Percentiles rank a stretch among this genome's conserved stretches.
Conservation (phyloP, 2,797 vertebrate genomes). For the Simalia tracyae region DNA sequence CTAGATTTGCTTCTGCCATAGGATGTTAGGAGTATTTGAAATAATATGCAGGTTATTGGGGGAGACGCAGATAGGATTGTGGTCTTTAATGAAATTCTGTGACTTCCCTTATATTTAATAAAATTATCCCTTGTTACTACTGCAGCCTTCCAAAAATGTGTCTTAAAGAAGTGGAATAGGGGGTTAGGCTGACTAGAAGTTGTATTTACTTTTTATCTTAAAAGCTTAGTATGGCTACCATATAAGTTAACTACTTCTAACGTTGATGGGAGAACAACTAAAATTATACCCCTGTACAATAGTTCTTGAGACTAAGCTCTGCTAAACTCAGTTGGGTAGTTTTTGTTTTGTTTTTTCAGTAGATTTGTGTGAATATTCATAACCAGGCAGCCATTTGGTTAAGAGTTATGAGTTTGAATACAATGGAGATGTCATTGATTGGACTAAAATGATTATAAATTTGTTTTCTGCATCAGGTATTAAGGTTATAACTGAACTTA, state of each 20-base stretch:
- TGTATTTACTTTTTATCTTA: not conserved
- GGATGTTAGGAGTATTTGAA: constrained; percentile 15
- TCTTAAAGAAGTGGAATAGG: too few relatives aligned
- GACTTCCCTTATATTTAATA: not conserved
- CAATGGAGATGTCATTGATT: constrained; percentile 51
- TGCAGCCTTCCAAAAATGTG: not conserved
- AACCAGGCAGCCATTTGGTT: constrained; percentile 34
- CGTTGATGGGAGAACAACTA: constrained; percentile 48
- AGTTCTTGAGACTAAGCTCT: not conserved
- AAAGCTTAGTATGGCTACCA: not conserved
- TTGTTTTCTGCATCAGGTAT: constrained; percentile 60
- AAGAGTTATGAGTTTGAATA: constrained; percentile 48
- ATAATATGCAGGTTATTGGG: not conserved
- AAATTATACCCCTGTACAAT: not conserved
- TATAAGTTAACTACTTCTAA: constrained; percentile 48
- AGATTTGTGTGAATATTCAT: not conserved
- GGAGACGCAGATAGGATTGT: not conserved
- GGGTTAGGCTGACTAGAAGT: not conserved
- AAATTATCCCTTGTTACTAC: not conserved
- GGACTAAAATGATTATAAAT: constrained; percentile 65
- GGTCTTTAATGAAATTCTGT: not conserved
- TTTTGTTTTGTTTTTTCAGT: not conserved
- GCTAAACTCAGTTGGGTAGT: not conserved
- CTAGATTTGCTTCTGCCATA: not conserved
- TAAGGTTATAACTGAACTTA: constrained; percentile 57